Base-by-base conservation (phyloP, 2,113 vertebrate species). In the Benitochromis conjunctus region DNA sequence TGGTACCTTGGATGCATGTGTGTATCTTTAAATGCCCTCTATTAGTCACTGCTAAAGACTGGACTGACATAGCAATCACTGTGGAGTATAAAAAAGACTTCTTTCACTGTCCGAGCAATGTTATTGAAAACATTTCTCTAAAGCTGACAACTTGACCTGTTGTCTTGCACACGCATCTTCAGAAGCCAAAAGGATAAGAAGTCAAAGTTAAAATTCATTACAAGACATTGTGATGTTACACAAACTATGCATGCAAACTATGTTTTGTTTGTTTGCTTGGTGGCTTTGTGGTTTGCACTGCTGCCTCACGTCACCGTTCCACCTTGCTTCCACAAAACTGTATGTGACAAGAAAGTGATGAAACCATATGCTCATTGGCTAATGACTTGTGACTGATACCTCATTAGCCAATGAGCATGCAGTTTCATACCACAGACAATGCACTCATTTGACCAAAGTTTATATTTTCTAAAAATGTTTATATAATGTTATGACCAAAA, bases 51-150 rank as follows among this genome's bases (percentile, higher is more conserved):
- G 88, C 55, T 66, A 83, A 62, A 12, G 56, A 88, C 57, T 24
- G 14, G 51, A 83, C 80, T 87, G 83, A 71, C 71, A 82, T 74
- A 79, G 82, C 78, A 85, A 85, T 82, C 62, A 62, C 58, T 79
- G 56, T 19, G 24, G 13, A 79, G 36, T 69, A 83, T 41, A 51
- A 80, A 54, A 84, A 29, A 24, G 16, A 38, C 46, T 80, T n/a
- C 16, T 46, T 55, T 38, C 31, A 76, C 4, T 16, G 34, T 48
- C n/a, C 13, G 16, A 69, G 66, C 43, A 31, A 51, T 29, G 31
- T 51, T 51, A 51, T 74, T 31, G 18, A 51, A 14, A 78, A 69
- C 51, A 10, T 6, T 82, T 57, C 26, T 81, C 31, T 9, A 74
- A 86, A 66, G 58, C 29, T 55, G 34, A 34, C 2, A 83, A 43